These are phyloP conservation scores for Sminthurides aquaticus DNA, from an alignment of 2,888 invertebrate species.

Conservation along the genomic window DNA sequence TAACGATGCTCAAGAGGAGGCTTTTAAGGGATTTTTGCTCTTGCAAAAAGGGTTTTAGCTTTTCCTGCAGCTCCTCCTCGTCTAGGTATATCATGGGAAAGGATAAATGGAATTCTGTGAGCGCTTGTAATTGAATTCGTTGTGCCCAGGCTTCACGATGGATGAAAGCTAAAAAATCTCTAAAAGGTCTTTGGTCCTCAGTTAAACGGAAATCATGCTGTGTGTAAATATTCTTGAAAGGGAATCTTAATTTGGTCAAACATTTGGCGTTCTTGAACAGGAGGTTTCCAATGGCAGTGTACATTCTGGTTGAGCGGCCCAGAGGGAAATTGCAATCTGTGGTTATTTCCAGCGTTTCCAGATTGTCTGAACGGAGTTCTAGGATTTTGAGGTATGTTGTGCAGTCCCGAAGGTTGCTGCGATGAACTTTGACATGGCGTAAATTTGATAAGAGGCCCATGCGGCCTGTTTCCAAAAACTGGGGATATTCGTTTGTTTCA, in stretches of 20 bases:
- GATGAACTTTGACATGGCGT: conserved; percentile 29
- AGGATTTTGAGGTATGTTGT: conserved; percentile 40
- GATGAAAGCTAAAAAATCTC: conserved; percentile 35
- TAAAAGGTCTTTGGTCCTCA: conserved; percentile 37
- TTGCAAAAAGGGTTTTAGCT: conserved; percentile 35
- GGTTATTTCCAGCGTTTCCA: conserved; percentile 33
- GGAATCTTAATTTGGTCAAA: conserved; percentile 32
- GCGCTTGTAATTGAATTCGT: conserved; percentile 14
- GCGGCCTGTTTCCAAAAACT: conserved; percentile 24
- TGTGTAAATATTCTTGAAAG: conserved; percentile 36
- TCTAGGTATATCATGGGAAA: conserved; percentile 38
- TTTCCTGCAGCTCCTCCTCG: conserved; percentile 28
- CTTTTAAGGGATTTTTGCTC: conserved; percentile 20
- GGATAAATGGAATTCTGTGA: conserved; percentile 31
- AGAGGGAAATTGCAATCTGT: conserved; percentile 41
- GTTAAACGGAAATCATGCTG: conserved; percentile 35
- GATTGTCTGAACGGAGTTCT: conserved; percentile 19
- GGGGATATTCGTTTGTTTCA: conserved; percentile 29
- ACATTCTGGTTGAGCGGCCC: conserved; percentile 30
- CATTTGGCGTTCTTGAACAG: conserved; percentile 24
- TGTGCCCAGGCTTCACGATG: conserved; percentile 31
- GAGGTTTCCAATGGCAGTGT: conserved; percentile 27
- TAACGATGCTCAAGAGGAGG: conserved; percentile 30
- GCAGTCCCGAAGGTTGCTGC: conserved; percentile 38
- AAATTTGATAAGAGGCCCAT: conserved; percentile 26